These are phyloP conservation scores for Drosophila gunungcola DNA, from an alignment of 1,140 invertebrate genomes.

Conservation along the genomic window DNA sequence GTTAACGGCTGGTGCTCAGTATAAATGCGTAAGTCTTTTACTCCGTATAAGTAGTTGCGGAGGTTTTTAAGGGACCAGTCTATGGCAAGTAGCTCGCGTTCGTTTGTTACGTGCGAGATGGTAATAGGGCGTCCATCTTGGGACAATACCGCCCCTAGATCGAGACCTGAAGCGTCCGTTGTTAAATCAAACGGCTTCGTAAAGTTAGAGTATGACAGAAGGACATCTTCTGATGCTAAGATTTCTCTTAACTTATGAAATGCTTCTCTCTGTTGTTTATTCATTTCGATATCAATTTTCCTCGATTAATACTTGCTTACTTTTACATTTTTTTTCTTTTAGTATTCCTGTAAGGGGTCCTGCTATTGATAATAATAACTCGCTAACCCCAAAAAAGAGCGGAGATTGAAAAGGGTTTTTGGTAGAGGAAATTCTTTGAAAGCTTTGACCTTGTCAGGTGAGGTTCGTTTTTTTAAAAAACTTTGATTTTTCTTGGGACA, in stretches of 20 bases:
- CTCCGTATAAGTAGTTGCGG: not conserved
- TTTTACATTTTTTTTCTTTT: not conserved
- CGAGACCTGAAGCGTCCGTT: not conserved
- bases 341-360: too few relatives aligned
- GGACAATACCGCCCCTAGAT: not conserved
- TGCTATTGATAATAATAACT: not conserved
- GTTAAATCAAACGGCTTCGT: not conserved
- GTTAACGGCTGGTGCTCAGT: too few relatives aligned
- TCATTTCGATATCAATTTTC: not conserved
- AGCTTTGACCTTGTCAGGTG: not conserved
- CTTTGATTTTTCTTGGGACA: slow-evolving; percentile 1
- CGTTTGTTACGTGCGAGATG: too few relatives aligned
- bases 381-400: too few relatives aligned
- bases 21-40: too few relatives aligned
- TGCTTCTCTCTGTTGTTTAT: not conserved
- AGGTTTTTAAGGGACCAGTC: not conserved
- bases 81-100: too few relatives aligned
- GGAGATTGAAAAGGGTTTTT: too few relatives aligned
- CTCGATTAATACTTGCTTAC: not conserved
- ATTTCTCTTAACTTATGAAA: not conserved
- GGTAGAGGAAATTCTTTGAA: not conserved
- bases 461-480: not conserved
- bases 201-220: not conserved
- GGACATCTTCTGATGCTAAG: not conserved
- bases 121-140: too few relatives aligned